Evolutionary conservation across 2,797 vertebrate species (phyloP).

Genomic region (Sibirionetta formosa): DNA sequence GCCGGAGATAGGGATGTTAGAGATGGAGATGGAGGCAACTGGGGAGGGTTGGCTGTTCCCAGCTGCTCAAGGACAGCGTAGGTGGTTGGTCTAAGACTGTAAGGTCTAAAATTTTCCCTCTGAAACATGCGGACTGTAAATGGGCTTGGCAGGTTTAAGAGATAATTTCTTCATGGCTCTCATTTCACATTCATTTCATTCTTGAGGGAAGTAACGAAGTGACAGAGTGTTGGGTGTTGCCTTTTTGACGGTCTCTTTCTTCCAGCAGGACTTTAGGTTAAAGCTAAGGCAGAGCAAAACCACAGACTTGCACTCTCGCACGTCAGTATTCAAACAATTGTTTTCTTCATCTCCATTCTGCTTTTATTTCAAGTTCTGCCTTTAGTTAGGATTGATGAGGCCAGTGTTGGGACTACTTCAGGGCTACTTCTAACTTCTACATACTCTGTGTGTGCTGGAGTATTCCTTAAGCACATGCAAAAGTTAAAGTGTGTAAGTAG

Average conservation of each 20-base stretch:
- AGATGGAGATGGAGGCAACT: background rate
- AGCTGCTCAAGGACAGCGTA: background rate
- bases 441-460: background rate
- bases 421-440: background rate
- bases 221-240: background rate
- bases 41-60: rapidly evolving
- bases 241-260: background rate
- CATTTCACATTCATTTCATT: background rate
- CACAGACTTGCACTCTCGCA: background rate
- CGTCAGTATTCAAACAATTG: background rate
- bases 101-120: background rate
- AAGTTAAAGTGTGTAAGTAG: background rate
- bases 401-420: background rate
- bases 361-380: background rate
- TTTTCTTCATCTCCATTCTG: background rate
- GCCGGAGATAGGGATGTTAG: background rate
- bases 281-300: background rate
- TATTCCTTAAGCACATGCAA: background rate
- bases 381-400: background rate
- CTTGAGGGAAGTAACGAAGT: background rate
- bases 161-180: background rate
- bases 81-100: background rate
- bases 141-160: background rate
- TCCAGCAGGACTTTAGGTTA: background rate
- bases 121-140: background rate